A percentile compares a stretch with the other conserved stretches of the same genome.
Conservation (phyloP, 2,797 vertebrate genomes). For the Coranthus polyacanthus region DNA sequence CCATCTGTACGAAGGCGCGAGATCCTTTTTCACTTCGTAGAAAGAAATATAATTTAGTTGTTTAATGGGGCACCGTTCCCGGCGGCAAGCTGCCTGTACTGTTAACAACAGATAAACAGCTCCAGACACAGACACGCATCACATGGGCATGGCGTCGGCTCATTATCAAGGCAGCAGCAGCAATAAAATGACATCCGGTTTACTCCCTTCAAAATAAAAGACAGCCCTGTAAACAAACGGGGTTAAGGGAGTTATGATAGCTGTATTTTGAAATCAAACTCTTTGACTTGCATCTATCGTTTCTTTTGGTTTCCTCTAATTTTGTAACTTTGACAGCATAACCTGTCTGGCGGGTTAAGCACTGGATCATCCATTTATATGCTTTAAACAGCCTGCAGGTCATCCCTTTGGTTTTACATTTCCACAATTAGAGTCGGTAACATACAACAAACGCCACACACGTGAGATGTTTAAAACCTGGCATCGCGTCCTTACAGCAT, state of each 20-base stretch:
- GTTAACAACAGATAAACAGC: constrained; percentile 8
- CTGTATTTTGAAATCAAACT: constrained; percentile 52
- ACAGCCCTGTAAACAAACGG: rapidly evolving
- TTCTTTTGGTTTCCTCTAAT: rapidly evolving
- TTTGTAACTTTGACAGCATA: rapidly evolving
- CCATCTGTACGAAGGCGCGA: constrained; percentile 21
- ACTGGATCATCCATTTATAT: constrained; percentile 8
- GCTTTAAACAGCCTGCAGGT: not conserved
- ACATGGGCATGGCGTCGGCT: constrained; percentile 37
- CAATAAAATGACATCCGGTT: not conserved
- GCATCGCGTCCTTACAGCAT: not conserved
- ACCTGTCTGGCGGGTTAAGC: constrained; percentile 38
- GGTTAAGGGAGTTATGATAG: rapidly evolving
- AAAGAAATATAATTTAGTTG: not conserved
- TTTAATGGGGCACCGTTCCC: not conserved
- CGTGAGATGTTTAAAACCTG: not conserved
- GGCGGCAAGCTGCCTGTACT: not conserved
- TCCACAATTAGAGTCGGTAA: rapidly evolving
- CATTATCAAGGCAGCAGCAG: not conserved
- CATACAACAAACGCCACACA: rapidly evolving
- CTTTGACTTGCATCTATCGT: rapidly evolving
- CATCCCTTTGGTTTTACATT: not conserved
- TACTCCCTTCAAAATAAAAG: constrained; percentile 14
- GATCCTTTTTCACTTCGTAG: not conserved
- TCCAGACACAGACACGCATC: constrained; percentile 19